A percentile compares a stretch with the other conserved stretches of the same genome.
These are phyloP conservation scores for Entomobrya proxima DNA, from an alignment of 2,888 invertebrate species.

Conservation along the genomic window DNA sequence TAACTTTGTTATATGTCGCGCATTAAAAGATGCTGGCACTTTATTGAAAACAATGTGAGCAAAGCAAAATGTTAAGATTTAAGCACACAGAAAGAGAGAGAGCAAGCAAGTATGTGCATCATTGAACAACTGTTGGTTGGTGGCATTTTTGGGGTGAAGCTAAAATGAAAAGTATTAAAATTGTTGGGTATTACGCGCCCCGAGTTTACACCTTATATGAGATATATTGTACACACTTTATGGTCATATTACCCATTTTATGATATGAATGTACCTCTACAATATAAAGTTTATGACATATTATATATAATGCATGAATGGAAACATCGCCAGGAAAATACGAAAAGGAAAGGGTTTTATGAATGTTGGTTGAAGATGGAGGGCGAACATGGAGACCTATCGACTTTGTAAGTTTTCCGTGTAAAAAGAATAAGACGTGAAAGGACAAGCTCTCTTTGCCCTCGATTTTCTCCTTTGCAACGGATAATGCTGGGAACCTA, in stretches of 20 bases:
- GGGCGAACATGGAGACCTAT: not conserved
- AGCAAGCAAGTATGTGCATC: too few relatives aligned
- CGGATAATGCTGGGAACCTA: conserved; percentile 19
- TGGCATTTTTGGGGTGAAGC: too few relatives aligned
- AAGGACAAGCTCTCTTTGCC: conserved; percentile 42
- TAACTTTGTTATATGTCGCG: not conserved
- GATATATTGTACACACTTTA: too few relatives aligned
- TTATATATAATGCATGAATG: conserved; percentile 3
- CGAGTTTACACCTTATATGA: too few relatives aligned
- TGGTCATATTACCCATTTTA: too few relatives aligned
- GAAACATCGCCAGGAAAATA: not conserved
- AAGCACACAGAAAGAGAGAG: too few relatives aligned
- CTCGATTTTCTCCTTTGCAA: conserved; percentile 9
- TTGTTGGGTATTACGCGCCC: too few relatives aligned
- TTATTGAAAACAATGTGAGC: not conserved
- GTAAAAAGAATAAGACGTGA: conserved; percentile 27
- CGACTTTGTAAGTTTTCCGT: conserved; percentile 32
- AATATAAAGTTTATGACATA: not conserved
- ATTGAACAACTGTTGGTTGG: too few relatives aligned
- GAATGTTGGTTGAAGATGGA: not conserved
- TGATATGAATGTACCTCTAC: too few relatives aligned
- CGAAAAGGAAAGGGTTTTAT: conserved; percentile 2
- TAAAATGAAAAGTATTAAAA: too few relatives aligned
- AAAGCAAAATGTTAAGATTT: not conserved
- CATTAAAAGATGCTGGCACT: not conserved